A percentile compares a stretch with the other conserved stretches of the same genome.
These are phyloP conservation scores for Argopecten irradians DNA, from an alignment of 1,140 invertebrate species.

Conservation along the genomic window DNA sequence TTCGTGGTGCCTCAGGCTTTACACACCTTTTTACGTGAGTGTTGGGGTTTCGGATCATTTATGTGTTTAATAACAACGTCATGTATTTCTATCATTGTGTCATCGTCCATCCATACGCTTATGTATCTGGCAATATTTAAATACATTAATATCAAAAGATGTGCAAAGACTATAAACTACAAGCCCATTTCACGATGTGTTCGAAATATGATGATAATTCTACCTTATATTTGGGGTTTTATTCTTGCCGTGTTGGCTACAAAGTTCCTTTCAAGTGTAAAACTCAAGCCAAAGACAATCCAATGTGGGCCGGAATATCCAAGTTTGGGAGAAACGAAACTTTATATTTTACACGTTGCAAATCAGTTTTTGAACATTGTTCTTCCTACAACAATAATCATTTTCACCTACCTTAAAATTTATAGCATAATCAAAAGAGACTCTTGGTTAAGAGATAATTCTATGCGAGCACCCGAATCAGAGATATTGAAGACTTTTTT, in stretches of 20 bases:
- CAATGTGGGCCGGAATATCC: conserved; percentile 78
- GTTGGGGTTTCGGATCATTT: neutral
- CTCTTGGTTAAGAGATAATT: conserved; percentile 35
- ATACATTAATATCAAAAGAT: neutral
- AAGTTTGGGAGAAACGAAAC: neutral
- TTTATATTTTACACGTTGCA: conserved; percentile 68
- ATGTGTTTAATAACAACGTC: neutral
- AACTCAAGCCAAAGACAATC: conserved; percentile 74
- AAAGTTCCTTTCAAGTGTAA: conserved; percentile 67
- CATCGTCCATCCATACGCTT: neutral
- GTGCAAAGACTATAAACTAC: neutral
- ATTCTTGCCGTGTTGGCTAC: conserved; percentile 71
- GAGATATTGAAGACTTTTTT: conserved; percentile 76
- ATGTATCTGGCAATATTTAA: conserved; percentile 11
- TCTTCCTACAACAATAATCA: conserved; percentile 73
- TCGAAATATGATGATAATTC: conserved; percentile 69
- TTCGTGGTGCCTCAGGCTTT: conserved; percentile 74
- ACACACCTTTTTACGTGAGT: conserved; percentile 46
- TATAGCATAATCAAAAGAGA: conserved; percentile 73
- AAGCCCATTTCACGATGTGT: conserved; percentile 22
- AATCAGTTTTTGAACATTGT: conserved; percentile 69
- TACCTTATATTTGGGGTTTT: conserved; percentile 75
- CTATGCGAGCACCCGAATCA: conserved; percentile 72
- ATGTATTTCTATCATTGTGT: neutral
- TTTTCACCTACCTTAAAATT: conserved; percentile 75